Evolutionary conservation across 2,797 vertebrate species (phyloP).

Genomic region (Gambusia yucatana): DNA sequence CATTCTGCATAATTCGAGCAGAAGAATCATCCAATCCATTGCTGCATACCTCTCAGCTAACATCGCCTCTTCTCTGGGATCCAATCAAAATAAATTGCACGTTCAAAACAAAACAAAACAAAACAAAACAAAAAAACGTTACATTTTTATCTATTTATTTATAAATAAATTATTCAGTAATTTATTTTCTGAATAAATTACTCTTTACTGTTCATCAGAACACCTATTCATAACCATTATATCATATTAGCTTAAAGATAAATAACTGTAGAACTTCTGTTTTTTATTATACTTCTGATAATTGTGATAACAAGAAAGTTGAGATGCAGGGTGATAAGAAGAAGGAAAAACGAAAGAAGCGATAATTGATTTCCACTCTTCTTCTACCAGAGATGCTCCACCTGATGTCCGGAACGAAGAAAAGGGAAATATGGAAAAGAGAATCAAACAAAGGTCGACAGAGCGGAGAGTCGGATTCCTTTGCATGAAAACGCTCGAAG

Average conservation of each 20-base stretch:
- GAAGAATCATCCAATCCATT: background rate
- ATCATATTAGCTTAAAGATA: background rate
- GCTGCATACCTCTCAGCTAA: background rate
- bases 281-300: background rate
- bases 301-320: background rate
- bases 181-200: too few relatives aligned
- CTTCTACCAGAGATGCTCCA: background rate
- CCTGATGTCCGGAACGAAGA: background rate
- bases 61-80: background rate
- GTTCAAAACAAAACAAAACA: background rate
- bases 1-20: background rate
- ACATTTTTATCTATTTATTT: background rate
- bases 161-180: too few relatives aligned
- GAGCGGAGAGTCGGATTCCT: background rate
- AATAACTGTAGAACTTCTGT: background rate
- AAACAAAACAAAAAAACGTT: background rate
- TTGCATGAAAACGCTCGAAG: background rate
- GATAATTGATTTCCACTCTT: background rate
- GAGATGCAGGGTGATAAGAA: background rate
- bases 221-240: background rate
- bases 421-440: background rate
- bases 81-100: background rate
- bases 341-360: background rate
- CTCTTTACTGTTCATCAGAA: background rate
- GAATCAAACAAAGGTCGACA: background rate